Evolutionary conservation across 2,888 invertebrate genomes (phyloP), one percentile per base, ranked within the genome.

Genomic region (Metallyticus violacea): DNA sequence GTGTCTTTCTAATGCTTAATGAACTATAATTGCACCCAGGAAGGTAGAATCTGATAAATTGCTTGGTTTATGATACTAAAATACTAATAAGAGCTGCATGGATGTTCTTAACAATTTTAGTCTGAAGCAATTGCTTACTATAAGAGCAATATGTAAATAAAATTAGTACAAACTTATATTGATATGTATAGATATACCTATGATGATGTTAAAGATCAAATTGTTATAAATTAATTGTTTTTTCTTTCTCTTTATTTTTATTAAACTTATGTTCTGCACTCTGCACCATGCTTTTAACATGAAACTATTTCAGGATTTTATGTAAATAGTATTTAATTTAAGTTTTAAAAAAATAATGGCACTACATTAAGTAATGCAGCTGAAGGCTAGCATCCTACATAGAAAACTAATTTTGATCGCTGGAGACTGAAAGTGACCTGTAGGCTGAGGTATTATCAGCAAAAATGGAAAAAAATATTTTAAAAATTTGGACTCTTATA

Each of bases 1-100:
- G 79, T 28, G 30, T 81, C 81, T 27, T 81, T 29, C 81, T 30
- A 81, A 81, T 81, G 81, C 81, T 81, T 28, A 29, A 81, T 81
- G 81, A 29, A 22, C 2, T 62, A 15, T 62, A 15, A 4, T 62
- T 62, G 9, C 15, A 62, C 40, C 40, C 40, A 15, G 4, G 40
- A 15, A 15, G 22, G n/a, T n/a, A n/a, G n/a, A n/a, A n/a, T n/a
- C n/a, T n/a, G n/a, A 62, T 62, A 62, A 62, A 62, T 15, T 62
- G 40, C 15, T 62, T 62, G 40, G 22, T 62, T 15, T 62, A 62
- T 9, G 40, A 15, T 62, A 62, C 40, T 15, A 62, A 62, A 62
- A 9, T 62, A 62, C 9, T 15, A 62, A 15, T 62, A 62, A 15
- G 40, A 62, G 40, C 40, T 62, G 40, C 40, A 62, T 62, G 40